Evolutionary conservation across 2,113 vertebrate genomes (phyloP), one percentile per base, ranked within the genome.

Genomic region (Callipepla squamata): DNA sequence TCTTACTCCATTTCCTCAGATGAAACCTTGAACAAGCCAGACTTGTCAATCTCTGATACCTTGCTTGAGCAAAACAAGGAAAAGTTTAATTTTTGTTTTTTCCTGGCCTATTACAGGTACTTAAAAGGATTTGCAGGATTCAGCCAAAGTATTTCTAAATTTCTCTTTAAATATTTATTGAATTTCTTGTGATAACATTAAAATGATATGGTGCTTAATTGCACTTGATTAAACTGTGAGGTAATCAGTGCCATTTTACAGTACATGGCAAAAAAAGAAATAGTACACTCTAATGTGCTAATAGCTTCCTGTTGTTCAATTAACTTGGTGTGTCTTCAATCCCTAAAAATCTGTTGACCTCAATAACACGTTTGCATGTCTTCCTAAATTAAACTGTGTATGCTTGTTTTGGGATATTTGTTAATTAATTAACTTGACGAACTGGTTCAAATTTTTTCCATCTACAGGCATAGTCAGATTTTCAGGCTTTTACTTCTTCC

Each of bases 181-280:
- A 85, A 57, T 85, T 90, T 96, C 80, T 93, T 94, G 80, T 94
- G 92, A 93, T 94, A 90, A 77, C 63, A 45, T 93, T 80, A 70
- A 80, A 85, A 87, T 89, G 30, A 84, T 73, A 70, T 50, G 73
- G 55, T 82, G 57, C 92, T 90, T 92, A 94, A 96, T 94, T 97
- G 95, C 69, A 82, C 51, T 94, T 95, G 93, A 96, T 97, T 95
- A 97, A 96, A 85, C 1, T 94, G 70, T 85, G 90, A 93, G 91
- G 72, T 94, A 95, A 93, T 94, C 91, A 62, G 89, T 94, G 55
- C 59, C 88, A 78, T 95, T 94, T 94, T 94, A 77, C 55, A 93
- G 88, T 68, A 81, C 34, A n/a, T 45, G 51, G 75, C 63, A 82
- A 77, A 93, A 93, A 92, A 82, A 70, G 61, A 51, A 93, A 48